These are phyloP conservation scores for Monochamus alternatus DNA, from an alignment of 2,888 invertebrate species.

Conservation along the genomic window DNA sequence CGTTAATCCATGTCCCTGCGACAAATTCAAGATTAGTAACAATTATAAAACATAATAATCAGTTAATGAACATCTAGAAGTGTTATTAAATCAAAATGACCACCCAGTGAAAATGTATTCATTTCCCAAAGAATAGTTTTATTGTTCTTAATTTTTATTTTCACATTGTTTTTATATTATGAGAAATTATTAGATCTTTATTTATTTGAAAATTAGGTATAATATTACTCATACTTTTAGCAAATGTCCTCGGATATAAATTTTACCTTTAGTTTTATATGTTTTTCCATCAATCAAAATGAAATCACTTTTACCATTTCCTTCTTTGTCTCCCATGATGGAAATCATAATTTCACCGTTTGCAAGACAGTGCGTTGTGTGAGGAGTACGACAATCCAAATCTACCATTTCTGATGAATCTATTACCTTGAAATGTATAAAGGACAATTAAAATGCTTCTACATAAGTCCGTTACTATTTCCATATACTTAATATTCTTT, in stretches of 20 bases:
- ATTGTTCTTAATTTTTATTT: background rate
- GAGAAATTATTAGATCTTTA: too few species aligned
- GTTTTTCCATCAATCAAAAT: slow-evolving; percentile 88
- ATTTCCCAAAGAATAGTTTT: background rate
- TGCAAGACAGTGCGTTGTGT: slow-evolving; percentile 95
- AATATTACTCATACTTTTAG: too few species aligned
- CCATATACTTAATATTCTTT: too few species aligned
- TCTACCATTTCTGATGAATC: slow-evolving; percentile 86
- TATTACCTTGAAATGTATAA: slow-evolving; percentile 76
- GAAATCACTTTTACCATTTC: slow-evolving; percentile 90
- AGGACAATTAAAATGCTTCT: background rate
- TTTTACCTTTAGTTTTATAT: slow-evolving; percentile 80
- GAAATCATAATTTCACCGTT: slow-evolving; percentile 96
- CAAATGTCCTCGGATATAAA: background rate
- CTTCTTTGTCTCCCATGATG: slow-evolving; percentile 91
- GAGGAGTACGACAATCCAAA: slow-evolving; percentile 87
- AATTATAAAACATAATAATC: background rate
- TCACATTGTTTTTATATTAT: too few species aligned
- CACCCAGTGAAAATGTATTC: background rate
- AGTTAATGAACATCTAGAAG: background rate
- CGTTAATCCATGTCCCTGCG: slow-evolving; percentile 83
- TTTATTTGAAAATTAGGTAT: too few species aligned
- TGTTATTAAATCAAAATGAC: background rate
- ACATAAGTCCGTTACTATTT: too few species aligned
- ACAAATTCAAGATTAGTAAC: background rate